phyloP scores from a whole-genome alignment of 2,888 invertebrate genomes.

The Eilema griseolum region DNA sequence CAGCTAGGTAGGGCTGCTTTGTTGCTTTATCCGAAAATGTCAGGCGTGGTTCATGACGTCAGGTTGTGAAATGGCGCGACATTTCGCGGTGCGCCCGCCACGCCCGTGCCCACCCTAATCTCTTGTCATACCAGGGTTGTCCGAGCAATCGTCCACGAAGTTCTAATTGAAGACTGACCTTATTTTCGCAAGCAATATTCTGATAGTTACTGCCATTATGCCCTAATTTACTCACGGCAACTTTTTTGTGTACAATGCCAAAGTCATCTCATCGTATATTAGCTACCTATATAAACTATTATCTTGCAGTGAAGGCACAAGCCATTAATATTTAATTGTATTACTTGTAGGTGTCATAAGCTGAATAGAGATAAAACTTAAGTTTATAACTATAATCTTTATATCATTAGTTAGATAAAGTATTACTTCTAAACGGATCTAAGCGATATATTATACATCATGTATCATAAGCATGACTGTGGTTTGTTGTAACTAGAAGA shows the following conservation, averaged over 20 bases:
- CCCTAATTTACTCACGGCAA: constrained; percentile 46
- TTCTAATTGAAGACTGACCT: constrained; percentile 65
- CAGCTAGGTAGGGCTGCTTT: constrained; percentile 81
- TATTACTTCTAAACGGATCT: not conserved
- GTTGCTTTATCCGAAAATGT: constrained; percentile 81
- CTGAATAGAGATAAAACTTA: constrained; percentile 25
- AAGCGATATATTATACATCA: not conserved
- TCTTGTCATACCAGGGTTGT: constrained; percentile 75
- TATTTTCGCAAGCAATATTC: constrained; percentile 51
- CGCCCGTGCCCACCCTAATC: constrained; percentile 83
- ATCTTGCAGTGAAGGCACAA: constrained; percentile 11
- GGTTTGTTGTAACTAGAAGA: not conserved
- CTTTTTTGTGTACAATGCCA: constrained; percentile 9
- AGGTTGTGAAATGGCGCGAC: constrained; percentile 80
- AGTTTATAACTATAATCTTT: constrained; percentile 1
- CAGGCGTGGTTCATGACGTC: constrained; percentile 84
- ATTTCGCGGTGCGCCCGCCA: constrained; percentile 78
- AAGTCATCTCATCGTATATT: not conserved
- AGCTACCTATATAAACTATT: not conserved
- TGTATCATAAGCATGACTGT: not conserved
- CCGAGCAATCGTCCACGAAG: constrained; percentile 70
- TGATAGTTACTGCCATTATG: constrained; percentile 42
- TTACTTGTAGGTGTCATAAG: constrained; percentile 14
- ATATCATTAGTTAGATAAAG: not conserved
- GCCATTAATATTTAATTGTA: constrained; percentile 24